Evolutionary conservation across 1,140 invertebrate genomes (phyloP), one percentile per base, ranked within the genome.

Genomic region (Teleogryllus occipitalis): DNA sequence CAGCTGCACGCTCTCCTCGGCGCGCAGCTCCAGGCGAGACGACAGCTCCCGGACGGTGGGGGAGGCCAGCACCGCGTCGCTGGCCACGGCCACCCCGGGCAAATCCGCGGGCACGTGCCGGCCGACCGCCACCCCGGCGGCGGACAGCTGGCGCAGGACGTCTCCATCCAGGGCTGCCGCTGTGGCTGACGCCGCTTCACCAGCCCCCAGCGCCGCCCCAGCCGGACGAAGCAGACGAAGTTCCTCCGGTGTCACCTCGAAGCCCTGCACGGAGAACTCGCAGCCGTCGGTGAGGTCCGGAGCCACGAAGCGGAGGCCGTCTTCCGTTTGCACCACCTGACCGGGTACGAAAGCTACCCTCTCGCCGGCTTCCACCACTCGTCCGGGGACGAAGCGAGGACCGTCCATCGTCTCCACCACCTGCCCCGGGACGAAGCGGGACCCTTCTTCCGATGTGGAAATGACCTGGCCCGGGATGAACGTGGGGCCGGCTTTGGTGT

Each of bases 391-490:
- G 85, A 93, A 93, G 82, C 91, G 87, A 8, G 92, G 92, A 1
- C 92, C 92, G 83, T 92, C 90, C 72, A 89, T 87, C 0, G 92
- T 93, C 82, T 93, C 91, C 5, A 93, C 90, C 3, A 94, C 91
- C 87, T 93, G 91, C 7, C 92, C 92, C 8, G 92, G 92, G 6
- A 93, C 91, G 84, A 93, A 93, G 80, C 89, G 85, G 0, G 90
- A 91, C 7, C 91, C 91, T 85, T 91, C 91, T 82, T 92, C 90
- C 82, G 92, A 90, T 3, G 91, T 93, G 18, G 88, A 90, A 83
- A 93, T 92, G n/a, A 93, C 89, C 85, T 93, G 92, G 77, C 92
- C 92, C 0, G 92, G 92, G 82, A 93, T 92, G 83, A 93, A 93
- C 0, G 91, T 92, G 5, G 92, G 91, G 0, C 92, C 92, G 54